These are phyloP conservation scores for Antechinus flavipes DNA, from an alignment of 2,113 vertebrate species.

Conservation along the genomic window DNA sequence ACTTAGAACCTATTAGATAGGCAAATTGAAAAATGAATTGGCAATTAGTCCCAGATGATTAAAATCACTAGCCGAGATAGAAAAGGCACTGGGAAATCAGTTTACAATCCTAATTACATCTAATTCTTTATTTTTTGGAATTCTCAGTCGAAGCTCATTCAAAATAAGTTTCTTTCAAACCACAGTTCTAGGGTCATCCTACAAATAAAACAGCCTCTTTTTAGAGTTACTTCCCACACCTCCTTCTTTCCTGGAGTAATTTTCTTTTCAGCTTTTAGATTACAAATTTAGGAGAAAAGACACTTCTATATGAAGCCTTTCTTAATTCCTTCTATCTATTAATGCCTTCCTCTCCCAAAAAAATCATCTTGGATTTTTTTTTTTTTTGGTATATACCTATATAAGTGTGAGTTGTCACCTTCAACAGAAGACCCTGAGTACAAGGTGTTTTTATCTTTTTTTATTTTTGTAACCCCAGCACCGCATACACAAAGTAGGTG, in stretches of 20 bases:
- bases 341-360: background rate
- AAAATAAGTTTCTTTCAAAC: background rate
- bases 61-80: background rate
- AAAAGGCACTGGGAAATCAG: background rate
- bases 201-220: background rate
- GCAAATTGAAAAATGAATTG: background rate
- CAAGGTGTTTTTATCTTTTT: background rate
- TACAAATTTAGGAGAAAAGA: background rate
- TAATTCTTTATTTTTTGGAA: background rate
- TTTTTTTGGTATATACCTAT: background rate
- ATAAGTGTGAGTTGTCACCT: background rate
- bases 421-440: constrained; percentile 6
- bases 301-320: background rate
- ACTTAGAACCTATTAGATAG: background rate
- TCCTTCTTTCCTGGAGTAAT: background rate
- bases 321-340: background rate
- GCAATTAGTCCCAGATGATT: background rate
- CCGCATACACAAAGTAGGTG: background rate
- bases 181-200: background rate
- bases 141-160: background rate
- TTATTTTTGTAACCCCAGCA: background rate
- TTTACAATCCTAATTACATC: background rate
- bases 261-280: background rate
- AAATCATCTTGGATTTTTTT: background rate
- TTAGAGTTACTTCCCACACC: background rate